Base-by-base conservation (phyloP, 2,888 invertebrate genomes). In the Dastarcus helophoroides region DNA sequence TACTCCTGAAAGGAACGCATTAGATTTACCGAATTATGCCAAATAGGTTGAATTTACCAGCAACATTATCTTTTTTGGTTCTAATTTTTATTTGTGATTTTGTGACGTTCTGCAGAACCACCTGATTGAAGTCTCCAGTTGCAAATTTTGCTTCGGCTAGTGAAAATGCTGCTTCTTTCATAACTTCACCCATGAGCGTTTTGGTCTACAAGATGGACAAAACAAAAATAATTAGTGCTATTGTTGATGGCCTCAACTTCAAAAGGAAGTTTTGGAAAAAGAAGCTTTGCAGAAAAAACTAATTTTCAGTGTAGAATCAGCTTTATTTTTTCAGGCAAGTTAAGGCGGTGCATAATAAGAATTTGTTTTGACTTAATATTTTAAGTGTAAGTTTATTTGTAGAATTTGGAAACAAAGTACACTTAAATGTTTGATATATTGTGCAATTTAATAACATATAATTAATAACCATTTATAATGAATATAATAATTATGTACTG, bases 151-250 rank as follows among this genome's bases (percentile, higher is more conserved):
- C 94, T 63, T 97, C 95, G 1, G 95, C 94, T 41, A 97, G 61
- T 2, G 95, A 95, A 62, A 97, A 97, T 2, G 94, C 88, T 28
- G 95, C 95, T 60, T 94, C 91, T 63, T 95, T 95, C 95, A 97
- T 95, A 27, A 97, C 90, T 55, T 95, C 93, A 39, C 93, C 93
- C 93, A 94, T 94, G 44, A 89, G 67, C 29, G 85, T 82, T 72
- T 94, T 94, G 17, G 91, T 91, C 89, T 91, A 58, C 3, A 63
- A 64, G 36, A 32, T 22, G 35, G 28, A 29, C 6, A 12, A 19
- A 12, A 28, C n/a, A 14, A 22, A 29, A 34, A 17, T 6, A 9
- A 22, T 29, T 19, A 27, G 13, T 29, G 30, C n/a, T 8, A 22
- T 26, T 23, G 22, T 17, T n/a, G n/a, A 37, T 22, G 16, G 34